phyloP scores from a whole-genome alignment of 2,113 vertebrate species.

The Sphyrna mokarran region DNA sequence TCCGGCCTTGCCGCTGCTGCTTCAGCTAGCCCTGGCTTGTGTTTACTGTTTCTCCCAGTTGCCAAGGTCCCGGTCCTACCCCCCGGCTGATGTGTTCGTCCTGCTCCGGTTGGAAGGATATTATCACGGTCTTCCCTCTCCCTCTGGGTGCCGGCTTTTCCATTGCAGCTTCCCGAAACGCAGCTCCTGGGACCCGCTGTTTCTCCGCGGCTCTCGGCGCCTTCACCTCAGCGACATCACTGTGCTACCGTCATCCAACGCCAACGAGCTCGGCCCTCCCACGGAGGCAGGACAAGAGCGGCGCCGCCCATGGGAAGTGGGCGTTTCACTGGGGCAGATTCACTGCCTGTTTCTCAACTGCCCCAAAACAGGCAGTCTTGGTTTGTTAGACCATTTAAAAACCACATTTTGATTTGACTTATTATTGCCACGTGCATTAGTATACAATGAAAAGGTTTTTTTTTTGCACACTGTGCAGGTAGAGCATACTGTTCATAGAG shows the following conservation, averaged over 20 bases:
- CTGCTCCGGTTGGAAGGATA: neutral
- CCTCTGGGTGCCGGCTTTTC: neutral
- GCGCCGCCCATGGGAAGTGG: neutral
- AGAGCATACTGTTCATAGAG: too few relatives aligned
- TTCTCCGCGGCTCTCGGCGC: too few relatives aligned
- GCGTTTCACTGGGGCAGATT: too few relatives aligned
- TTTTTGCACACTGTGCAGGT: too few relatives aligned
- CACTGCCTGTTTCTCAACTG: too few relatives aligned
- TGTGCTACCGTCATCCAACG: neutral
- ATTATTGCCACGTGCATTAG: too few relatives aligned
- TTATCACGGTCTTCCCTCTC: neutral
- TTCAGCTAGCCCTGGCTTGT: neutral
- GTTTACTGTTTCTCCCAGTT: neutral
- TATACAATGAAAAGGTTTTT: too few relatives aligned
- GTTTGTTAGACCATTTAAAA: too few relatives aligned
- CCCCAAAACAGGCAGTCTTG: too few relatives aligned
- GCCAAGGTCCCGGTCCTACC: neutral
- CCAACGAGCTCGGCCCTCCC: neutral
- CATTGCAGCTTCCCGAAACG: neutral
- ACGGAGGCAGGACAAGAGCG: neutral
- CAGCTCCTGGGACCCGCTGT: too few relatives aligned
- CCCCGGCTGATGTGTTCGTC: neutral
- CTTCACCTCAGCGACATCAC: neutral
- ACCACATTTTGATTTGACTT: too few relatives aligned
- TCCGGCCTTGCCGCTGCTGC: neutral